phyloP scores from a whole-genome alignment of 2,797 vertebrate genomes.

The Naso thynnoides region DNA sequence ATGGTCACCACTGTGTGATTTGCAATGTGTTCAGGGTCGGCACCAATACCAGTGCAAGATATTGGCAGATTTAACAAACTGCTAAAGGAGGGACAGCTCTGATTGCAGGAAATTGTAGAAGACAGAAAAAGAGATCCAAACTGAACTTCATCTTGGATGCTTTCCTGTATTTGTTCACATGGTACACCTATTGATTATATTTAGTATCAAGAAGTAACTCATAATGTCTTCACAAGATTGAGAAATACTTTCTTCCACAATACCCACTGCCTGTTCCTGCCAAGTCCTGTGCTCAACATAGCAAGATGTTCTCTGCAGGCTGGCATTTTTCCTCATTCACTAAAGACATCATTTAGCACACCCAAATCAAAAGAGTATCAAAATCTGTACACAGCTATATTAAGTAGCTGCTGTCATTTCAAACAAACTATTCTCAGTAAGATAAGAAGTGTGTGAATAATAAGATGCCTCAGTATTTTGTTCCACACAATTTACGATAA shows the following conservation, averaged over 20 bases:
- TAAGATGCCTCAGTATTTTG: not conserved
- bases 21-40: not conserved
- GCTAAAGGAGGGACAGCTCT: constrained; percentile 1
- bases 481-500: not conserved
- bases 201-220: not conserved
- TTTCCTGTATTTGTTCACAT: not conserved
- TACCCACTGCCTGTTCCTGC: not conserved
- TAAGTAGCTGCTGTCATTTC: not conserved
- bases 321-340: not conserved
- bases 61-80: constrained; percentile 1
- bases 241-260: not conserved
- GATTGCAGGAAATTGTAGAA: not conserved
- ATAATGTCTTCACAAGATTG: not conserved
- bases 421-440: not conserved
- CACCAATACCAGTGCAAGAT: not conserved
- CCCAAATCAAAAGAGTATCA: not conserved
- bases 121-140: not conserved
- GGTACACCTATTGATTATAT: not conserved
- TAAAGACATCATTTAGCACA: not conserved
- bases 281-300: not conserved
- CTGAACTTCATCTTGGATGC: not conserved
- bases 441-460: not conserved
- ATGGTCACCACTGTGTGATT: constrained; percentile 5
- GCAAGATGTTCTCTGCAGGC: not conserved
- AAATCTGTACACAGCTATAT: not conserved